These are phyloP conservation scores for Henricia sp. DNA, from an alignment of 53 echinoderm and acorn worm genomes.

Conservation along the genomic window DNA sequence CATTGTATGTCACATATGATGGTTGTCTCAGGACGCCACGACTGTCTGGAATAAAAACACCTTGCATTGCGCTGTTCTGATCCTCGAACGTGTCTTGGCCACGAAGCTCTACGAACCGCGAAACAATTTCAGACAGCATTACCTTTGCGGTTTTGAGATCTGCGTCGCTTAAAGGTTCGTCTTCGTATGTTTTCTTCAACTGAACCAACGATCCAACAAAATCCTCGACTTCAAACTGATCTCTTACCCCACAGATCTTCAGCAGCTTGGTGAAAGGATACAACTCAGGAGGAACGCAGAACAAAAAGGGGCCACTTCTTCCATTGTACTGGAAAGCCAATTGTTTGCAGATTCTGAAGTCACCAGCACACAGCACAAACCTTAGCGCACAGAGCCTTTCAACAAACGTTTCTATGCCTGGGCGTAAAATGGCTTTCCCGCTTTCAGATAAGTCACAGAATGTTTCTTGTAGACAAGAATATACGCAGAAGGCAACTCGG, in stretches of 20 bases:
- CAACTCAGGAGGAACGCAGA: constrained; percentile 13
- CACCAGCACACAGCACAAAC: constrained; percentile 38
- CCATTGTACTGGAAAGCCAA: constrained; percentile 31
- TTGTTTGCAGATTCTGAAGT: constrained; percentile 18
- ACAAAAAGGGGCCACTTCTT: constrained; percentile 14
- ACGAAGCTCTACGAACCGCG: background rate
- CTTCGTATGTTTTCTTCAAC: constrained; percentile 8
- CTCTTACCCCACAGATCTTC: constrained; percentile 30
- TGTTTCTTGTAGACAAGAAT: constrained; percentile 9
- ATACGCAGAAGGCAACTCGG: background rate
- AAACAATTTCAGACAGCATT: constrained; percentile 16
- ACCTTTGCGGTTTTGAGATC: constrained; percentile 43
- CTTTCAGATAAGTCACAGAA: background rate
- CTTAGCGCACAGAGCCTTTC: background rate
- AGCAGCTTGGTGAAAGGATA: constrained; percentile 1
- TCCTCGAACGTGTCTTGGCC: too few species aligned
- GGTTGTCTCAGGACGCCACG: background rate
- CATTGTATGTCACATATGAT: constrained; percentile 19
- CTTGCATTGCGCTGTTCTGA: background rate
- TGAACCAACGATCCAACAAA: constrained; percentile 11
- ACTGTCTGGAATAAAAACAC: background rate
- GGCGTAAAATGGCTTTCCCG: background rate
- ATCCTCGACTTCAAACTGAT: constrained; percentile 14
- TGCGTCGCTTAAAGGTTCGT: background rate
- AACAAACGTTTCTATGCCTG: too few species aligned